phyloP scores from a whole-genome alignment of 2,797 vertebrate species.

The Danio jaintianensis region DNA sequence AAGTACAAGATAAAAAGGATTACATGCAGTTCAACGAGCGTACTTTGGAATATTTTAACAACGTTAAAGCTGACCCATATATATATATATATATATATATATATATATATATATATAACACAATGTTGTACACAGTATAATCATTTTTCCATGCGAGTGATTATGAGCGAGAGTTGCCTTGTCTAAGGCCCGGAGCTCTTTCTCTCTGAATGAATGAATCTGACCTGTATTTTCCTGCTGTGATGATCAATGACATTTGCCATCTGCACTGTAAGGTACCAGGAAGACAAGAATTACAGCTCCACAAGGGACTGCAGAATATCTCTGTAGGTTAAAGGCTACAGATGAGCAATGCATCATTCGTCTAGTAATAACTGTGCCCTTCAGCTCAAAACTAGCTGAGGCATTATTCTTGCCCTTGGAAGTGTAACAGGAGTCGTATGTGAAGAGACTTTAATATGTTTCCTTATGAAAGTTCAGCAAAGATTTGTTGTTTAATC shows the following conservation, averaged over 20 bases:
- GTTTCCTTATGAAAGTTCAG: background rate
- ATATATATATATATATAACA: background rate
- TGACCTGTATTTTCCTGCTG: conserved; percentile 46
- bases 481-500: background rate
- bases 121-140: background rate
- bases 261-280: background rate
- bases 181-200: conserved; percentile 13
- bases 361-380: conserved; percentile 39
- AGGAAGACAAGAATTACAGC: conserved; percentile 16
- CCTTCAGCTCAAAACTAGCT: conserved; percentile 21
- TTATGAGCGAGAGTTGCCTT: conserved; percentile 14
- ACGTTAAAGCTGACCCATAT: conserved; percentile 16
- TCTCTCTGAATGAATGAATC: conserved; percentile 30
- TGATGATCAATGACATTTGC: conserved; percentile 12
- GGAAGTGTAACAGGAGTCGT: background rate
- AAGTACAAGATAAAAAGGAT: background rate
- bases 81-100: no score
- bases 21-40: conserved; percentile 4
- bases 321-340: conserved; percentile 36
- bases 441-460: background rate
- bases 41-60: background rate
- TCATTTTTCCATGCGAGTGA: conserved; percentile 10
- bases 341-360: conserved; percentile 40
- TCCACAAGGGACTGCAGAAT: conserved; percentile 26
- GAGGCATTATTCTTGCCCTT: conserved; percentile 30